A percentile compares a stretch with the other conserved stretches of the same genome.
Conservation (phyloP, 30 jellyfish, hydroid and myxozoan species). For the Catostylus mosaicus region DNA sequence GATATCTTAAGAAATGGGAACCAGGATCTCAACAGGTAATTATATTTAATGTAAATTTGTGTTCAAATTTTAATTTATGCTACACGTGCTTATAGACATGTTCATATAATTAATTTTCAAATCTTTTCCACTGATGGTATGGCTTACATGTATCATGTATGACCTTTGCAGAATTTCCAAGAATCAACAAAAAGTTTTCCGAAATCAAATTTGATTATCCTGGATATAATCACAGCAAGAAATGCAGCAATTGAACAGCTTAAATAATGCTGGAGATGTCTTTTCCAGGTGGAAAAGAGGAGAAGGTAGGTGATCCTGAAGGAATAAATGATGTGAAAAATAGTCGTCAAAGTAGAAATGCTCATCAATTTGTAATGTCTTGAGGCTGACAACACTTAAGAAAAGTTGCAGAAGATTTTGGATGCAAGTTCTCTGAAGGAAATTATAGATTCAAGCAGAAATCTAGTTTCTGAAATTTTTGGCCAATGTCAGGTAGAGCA, state of each 20-base stretch:
- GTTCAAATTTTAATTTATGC: too few species aligned
- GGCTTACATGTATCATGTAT: conserved; percentile 13
- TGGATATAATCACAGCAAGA: conserved; percentile 19
- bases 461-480: conserved; percentile 9
- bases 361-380: neutral
- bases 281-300: neutral
- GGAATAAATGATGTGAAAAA: neutral
- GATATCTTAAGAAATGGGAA: neutral
- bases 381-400: neutral
- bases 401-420: conserved; percentile 19
- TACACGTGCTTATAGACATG: too few species aligned
- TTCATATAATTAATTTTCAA: too few species aligned
- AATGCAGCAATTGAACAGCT: conserved; percentile 18
- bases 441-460: conserved; percentile 8
- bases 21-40: neutral
- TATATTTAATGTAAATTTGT: too few species aligned
- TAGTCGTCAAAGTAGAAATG: neutral
- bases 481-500: conserved; percentile 8
- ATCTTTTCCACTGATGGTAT: conserved; percentile 9
- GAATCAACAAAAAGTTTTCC: conserved; percentile 12
- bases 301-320: neutral
- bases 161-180: conserved; percentile 22
- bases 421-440: conserved; percentile 12
- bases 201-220: conserved; percentile 14
- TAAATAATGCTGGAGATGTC: conserved; percentile 27